Evolutionary conservation across 64 coral and sea anemone species (phyloP).

Genomic region (Montipora sp.): DNA sequence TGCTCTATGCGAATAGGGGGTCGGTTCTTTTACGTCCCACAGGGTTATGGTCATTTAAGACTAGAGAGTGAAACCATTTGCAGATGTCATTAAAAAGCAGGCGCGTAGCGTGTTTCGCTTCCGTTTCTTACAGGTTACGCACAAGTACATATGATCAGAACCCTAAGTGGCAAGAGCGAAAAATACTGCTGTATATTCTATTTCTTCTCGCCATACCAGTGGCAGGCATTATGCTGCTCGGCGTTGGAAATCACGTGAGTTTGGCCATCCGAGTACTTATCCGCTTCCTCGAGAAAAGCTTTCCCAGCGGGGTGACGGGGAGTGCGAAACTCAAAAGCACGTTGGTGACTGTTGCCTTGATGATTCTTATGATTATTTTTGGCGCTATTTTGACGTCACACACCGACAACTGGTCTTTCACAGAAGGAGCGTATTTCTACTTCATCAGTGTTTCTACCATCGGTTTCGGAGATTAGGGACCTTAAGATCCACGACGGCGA

Average conservation of each 20-base stretch:
- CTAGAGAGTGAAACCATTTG: too few species aligned
- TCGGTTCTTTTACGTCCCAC: too few species aligned
- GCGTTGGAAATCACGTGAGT: slow-evolving; percentile 84
- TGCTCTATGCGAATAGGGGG: too few species aligned
- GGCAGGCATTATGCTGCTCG: slow-evolving; percentile 87
- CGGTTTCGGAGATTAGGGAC: slow-evolving; percentile 98
- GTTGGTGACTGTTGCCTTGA: slow-evolving; percentile 75
- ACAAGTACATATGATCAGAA: too few species aligned
- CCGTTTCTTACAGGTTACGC: slow-evolving; percentile 60
- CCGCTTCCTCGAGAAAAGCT: slow-evolving; percentile 65
- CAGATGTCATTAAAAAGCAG: too few species aligned
- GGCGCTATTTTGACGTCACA: slow-evolving; percentile 91
- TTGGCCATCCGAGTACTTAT: slow-evolving; percentile 79
- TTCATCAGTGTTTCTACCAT: slow-evolving; percentile 96
- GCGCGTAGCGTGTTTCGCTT: too few species aligned
- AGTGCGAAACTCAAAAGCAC: slow-evolving; percentile 79
- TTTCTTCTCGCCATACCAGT: slow-evolving; percentile 86
- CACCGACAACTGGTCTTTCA: slow-evolving; percentile 87
- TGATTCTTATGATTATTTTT: slow-evolving; percentile 92
- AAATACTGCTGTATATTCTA: too few species aligned
- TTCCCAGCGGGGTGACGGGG: slow-evolving; percentile 59
- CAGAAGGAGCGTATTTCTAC: slow-evolving; percentile 90
- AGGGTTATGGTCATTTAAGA: too few species aligned
- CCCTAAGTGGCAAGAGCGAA: too few species aligned
- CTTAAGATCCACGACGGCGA: too few species aligned